Evolutionary conservation across 2,888 invertebrate species (phyloP).

Genomic region (Acanthosoma haemorrhoidale): DNA sequence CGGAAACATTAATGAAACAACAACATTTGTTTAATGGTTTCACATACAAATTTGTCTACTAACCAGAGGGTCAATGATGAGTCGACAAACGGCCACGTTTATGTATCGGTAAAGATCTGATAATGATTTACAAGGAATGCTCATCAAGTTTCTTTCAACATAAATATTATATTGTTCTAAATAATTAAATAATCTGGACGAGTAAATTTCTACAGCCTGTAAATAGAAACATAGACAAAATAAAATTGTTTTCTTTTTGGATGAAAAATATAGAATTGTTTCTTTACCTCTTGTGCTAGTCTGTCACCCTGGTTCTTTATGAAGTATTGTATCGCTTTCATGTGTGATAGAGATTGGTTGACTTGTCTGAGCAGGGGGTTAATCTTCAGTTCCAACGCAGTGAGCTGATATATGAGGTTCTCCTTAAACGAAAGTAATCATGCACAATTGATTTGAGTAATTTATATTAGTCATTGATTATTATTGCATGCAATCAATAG

Average conservation of each 20-base stretch:
- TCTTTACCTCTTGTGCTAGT: slow-evolving; percentile 46
- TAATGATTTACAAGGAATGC: slow-evolving; percentile 66
- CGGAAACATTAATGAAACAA: no score
- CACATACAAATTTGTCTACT: slow-evolving; percentile 41
- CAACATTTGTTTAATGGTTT: no score
- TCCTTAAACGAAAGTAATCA: slow-evolving; percentile 49
- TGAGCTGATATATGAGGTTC: slow-evolving; percentile 68
- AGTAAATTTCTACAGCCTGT: slow-evolving; percentile 48
- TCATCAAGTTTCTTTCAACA: slow-evolving; percentile 59
- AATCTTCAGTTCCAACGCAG: slow-evolving; percentile 66
- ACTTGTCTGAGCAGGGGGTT: slow-evolving; percentile 65
- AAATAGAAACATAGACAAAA: not conserved
- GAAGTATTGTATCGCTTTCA: slow-evolving; percentile 71
- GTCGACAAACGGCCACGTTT: slow-evolving; percentile 57
- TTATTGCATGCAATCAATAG: no score
- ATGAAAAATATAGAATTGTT: no score
- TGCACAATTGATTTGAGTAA: no score
- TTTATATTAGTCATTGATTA: no score
- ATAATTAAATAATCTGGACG: slow-evolving; percentile 58
- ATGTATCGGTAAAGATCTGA: slow-evolving; percentile 64
- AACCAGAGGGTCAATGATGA: slow-evolving; percentile 62
- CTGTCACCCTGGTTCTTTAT: slow-evolving; percentile 65
- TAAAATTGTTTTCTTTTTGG: no score
- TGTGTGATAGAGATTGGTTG: slow-evolving; percentile 66
- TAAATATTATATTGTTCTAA: slow-evolving; percentile 63